Conservation (phyloP, 2,888 invertebrate genomes). For the Deilephila elpenor region DNA sequence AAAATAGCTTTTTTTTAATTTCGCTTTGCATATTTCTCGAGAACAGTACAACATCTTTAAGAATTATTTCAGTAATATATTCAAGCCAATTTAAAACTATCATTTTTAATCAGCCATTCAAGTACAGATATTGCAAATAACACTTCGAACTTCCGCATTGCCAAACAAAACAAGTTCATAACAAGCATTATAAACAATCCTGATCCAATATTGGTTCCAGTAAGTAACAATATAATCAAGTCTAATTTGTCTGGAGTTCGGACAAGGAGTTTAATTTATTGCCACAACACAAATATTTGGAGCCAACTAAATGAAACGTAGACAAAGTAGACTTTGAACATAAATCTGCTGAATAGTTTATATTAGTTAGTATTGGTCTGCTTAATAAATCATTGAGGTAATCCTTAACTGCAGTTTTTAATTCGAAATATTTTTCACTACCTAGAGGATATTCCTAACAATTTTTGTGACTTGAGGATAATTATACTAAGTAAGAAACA, state of each 20-base stretch:
- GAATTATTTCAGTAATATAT: too few species aligned
- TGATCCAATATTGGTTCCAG: conserved; percentile 71
- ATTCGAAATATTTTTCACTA: too few species aligned
- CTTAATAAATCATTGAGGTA: not conserved
- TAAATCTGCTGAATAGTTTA: not conserved
- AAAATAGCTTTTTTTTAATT: too few species aligned
- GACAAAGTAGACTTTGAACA: conserved; percentile 4
- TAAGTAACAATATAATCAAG: conserved; percentile 74
- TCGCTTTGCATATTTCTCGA: too few species aligned
- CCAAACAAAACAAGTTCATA: conserved; percentile 66
- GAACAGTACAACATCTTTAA: too few species aligned
- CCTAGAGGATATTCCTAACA: too few species aligned
- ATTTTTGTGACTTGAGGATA: too few species aligned
- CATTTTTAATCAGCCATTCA: not conserved
- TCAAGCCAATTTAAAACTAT: too few species aligned
- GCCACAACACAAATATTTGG: conserved; percentile 35
- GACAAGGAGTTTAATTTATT: conserved; percentile 58
- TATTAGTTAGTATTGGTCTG: not conserved
- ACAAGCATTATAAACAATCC: conserved; percentile 71
- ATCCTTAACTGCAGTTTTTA: too few species aligned
- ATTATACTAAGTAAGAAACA: too few species aligned
- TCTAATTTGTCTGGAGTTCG: conserved; percentile 70
- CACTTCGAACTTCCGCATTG: not conserved
- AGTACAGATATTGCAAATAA: not conserved
- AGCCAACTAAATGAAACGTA: conserved; percentile 27